Evolutionary conservation across 1,140 invertebrate species (phyloP), one percentile per base, ranked within the genome.

Genomic region (Vanessa tameamea): DNA sequence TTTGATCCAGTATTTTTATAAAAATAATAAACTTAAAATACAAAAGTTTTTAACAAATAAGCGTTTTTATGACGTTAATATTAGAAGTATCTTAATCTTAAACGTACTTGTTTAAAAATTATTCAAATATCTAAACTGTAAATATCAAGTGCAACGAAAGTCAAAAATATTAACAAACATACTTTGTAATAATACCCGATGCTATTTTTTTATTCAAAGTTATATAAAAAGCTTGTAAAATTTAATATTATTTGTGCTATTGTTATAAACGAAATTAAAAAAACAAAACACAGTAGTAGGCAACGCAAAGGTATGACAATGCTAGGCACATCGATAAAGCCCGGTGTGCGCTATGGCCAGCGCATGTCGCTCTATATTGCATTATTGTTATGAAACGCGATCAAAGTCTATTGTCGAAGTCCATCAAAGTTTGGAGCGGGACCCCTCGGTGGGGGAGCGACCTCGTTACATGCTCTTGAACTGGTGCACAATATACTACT

Each of bases 351-450:
- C 13, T 65, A 47, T 47, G 64, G 43, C 9, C 26, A 2, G 66
- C 64, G 26, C 72, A 53, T 64, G 51, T 26, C 26, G 57, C 26
- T 61, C 61, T 64, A 69, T 55, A 71, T 53, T 23, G 57, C 65
- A 75, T 76, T 80, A 77, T 80, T 71, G 57, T 47, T 69, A 80
- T 79, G 69, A 73, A 68, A 75, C 74, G 64, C 80, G 55, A 51
- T 51, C 55, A 63, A 57, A 53, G 70, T 53, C 71, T 75, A 77
- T 82, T 78, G 78, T 82, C 78, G 65, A 77, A 80, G 75, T 78
- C 74, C 69, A 80, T 82, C 81, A 80, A 78, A 80, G 61, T 48
- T 47, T 64, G 64, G 68, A 31, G 31, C n/a, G 37, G 48, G 47
- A 13, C 64, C 59, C 63, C 53, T 61, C 43, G 68, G n/a, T 16